Conservation (phyloP, 2,113 vertebrate species). For the Myotis brandtii region DNA sequence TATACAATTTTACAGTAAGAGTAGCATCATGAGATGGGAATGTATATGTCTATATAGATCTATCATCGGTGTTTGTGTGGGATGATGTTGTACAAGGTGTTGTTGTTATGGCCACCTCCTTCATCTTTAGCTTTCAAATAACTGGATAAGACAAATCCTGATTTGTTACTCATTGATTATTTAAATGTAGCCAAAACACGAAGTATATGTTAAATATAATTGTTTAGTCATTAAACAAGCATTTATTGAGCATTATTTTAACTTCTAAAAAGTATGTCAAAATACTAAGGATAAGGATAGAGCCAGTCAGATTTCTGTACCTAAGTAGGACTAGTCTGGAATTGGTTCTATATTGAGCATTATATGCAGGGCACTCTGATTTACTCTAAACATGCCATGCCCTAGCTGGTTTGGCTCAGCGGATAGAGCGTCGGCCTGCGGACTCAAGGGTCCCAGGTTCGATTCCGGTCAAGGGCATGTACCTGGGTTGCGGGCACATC, state of each 20-base stretch:
- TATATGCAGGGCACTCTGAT: too few species aligned
- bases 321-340: too few species aligned
- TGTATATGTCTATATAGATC: not conserved
- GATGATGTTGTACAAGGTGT: not conserved
- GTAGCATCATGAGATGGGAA: not conserved
- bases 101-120: not conserved
- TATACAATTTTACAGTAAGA: not conserved
- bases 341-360: too few species aligned
- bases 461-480: too few species aligned
- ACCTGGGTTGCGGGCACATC: too few species aligned
- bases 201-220: not conserved
- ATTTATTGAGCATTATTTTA: not conserved
- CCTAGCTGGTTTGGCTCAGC: too few species aligned
- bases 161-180: slow-evolving; percentile 27
- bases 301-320: too few species aligned
- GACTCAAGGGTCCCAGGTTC: too few species aligned
- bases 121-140: slow-evolving; percentile 52
- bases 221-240: not conserved
- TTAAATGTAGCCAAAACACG: slow-evolving; percentile 36
- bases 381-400: not conserved
- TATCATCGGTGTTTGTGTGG: not conserved
- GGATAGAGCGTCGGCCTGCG: too few species aligned
- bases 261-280: too few species aligned
- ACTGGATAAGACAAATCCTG: not conserved
- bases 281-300: too few species aligned